Conservation (phyloP, 2,797 vertebrate species). For the Meriones psammophilus region DNA sequence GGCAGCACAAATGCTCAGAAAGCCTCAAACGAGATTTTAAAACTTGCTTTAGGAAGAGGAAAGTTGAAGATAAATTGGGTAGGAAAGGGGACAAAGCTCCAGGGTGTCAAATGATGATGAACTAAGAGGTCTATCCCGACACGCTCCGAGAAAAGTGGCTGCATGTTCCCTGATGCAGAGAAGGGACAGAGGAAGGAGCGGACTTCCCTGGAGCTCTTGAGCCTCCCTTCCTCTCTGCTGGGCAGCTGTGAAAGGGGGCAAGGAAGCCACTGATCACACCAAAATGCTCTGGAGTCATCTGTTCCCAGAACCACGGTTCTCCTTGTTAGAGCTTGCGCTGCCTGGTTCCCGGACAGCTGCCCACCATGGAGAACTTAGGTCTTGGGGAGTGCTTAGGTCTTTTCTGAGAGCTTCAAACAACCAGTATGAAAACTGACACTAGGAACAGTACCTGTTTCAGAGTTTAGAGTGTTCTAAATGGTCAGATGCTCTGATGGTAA, state of each 20-base stretch:
- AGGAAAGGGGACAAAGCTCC: background rate
- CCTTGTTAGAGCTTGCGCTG: accelerated
- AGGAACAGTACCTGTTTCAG: background rate
- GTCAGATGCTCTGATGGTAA: background rate
- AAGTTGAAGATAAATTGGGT: background rate
- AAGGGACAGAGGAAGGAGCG: background rate
- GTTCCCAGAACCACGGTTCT: background rate
- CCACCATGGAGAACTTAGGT: background rate
- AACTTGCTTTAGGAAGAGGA: constrained; percentile 21
- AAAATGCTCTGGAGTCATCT: background rate
- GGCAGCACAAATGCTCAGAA: constrained; percentile 2
- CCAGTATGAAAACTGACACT: background rate
- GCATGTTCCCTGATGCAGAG: background rate
- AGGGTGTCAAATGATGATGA: background rate
- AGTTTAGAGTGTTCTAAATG: constrained; percentile 33
- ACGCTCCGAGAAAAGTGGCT: background rate
- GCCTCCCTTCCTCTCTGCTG: background rate
- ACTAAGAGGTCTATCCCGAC: background rate
- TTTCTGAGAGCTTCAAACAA: constrained; percentile 5
- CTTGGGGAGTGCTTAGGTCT: background rate
- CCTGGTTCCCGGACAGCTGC: background rate
- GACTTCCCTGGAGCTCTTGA: background rate
- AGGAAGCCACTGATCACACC: background rate
- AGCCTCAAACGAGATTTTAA: constrained; percentile 38
- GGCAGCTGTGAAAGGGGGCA: background rate